phyloP scores from a whole-genome alignment of 2,113 vertebrate species.

The Platysteira castanea region DNA sequence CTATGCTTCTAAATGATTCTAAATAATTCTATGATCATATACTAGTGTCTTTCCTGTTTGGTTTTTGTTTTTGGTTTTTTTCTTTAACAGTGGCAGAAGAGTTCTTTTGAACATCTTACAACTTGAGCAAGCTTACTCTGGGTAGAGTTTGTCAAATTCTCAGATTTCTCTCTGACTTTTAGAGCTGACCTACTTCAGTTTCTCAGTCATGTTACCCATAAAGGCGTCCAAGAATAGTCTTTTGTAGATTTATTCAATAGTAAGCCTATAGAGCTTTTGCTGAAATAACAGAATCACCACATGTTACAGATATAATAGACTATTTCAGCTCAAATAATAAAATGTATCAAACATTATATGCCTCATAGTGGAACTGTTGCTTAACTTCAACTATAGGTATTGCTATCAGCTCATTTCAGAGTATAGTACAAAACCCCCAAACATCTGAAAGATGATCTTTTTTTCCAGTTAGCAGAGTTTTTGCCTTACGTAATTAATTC shows the following conservation, averaged over 20 bases:
- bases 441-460: not conserved
- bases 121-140: not conserved
- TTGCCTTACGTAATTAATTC: not conserved
- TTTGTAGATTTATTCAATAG: not conserved
- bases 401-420: not conserved
- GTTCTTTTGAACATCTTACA: not conserved
- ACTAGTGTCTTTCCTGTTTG: not conserved
- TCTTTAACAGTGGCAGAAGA: not conserved
- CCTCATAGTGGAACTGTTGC: not conserved
- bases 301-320: not conserved
- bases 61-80: not conserved
- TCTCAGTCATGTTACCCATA: not conserved
- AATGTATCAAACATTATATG: not conserved
- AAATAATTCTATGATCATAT: not conserved
- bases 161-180: not conserved
- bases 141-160: not conserved
- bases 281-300: not conserved
- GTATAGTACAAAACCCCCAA: not conserved
- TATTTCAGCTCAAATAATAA: not conserved
- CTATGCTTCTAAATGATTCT: not conserved
- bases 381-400: not conserved
- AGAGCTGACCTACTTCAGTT: not conserved
- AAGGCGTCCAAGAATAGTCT: not conserved
- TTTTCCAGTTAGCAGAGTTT: not conserved
- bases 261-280: not conserved